Percentiles rank a stretch among this genome's conserved stretches.
These are phyloP conservation scores for mouse (Mus musculus) DNA, from an alignment of 2,113 vertebrate species.

Conservation along the genomic window DNA sequence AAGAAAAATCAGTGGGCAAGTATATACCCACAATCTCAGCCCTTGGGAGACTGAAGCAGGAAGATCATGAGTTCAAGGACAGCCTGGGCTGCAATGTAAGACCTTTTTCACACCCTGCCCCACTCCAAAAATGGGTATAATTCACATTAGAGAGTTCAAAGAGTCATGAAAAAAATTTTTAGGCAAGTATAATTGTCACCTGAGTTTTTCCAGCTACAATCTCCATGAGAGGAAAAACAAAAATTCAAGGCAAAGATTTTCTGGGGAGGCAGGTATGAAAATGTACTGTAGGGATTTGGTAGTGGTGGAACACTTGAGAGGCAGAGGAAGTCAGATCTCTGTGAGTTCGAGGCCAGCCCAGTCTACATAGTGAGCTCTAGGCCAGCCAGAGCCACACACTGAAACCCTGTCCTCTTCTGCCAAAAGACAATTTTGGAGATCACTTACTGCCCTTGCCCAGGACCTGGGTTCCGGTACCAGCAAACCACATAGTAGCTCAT, in stretches of 20 bases:
- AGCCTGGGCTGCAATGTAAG: background rate
- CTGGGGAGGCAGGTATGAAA: conserved; percentile 29
- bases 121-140: background rate
- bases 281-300: background rate
- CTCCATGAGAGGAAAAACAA: background rate
- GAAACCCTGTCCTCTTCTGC: background rate
- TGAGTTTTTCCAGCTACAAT: conserved; percentile 44
- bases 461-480: background rate
- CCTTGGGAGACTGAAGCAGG: background rate
- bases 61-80: background rate
- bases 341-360: background rate
- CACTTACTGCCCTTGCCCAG: background rate
- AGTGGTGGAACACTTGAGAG: background rate
- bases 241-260: conserved; percentile 60
- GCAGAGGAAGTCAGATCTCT: background rate
- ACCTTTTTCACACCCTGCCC: background rate
- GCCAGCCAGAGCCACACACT: background rate
- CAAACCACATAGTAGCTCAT: background rate
- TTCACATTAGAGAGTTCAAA: conserved; percentile 42
- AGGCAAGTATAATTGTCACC: conserved; percentile 37
- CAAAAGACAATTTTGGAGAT: background rate
- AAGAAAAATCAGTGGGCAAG: background rate
- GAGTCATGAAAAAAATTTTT: background rate
- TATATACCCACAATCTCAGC: background rate
- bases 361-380: background rate